Evolutionary conservation across 2,113 vertebrate species (phyloP).

Genomic region (Phylloscopus trochilus): DNA sequence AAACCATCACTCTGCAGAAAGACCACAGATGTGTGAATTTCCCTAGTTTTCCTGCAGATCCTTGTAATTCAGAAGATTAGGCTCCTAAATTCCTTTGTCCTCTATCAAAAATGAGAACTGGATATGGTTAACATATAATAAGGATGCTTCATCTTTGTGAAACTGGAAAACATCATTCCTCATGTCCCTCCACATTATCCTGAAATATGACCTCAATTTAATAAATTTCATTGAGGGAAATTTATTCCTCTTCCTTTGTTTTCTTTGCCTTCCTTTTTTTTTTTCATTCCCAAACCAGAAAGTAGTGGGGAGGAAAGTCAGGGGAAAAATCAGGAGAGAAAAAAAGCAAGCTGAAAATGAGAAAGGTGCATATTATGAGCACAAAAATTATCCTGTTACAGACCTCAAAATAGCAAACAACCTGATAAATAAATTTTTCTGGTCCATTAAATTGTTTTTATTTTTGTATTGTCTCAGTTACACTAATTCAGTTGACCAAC

Average conservation of each 20-base stretch:
- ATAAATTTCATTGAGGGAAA: neutral
- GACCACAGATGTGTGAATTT: neutral
- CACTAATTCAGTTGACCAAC: neutral
- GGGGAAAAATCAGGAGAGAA: neutral
- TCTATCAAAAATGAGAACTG: neutral
- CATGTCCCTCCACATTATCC: neutral
- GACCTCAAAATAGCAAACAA: neutral
- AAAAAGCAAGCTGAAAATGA: neutral
- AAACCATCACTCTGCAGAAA: neutral
- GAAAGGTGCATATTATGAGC: neutral
- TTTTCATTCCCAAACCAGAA: neutral
- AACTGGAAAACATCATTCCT: neutral
- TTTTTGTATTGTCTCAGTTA: neutral
- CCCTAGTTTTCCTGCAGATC: neutral
- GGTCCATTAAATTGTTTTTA: neutral
- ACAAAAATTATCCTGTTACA: neutral
- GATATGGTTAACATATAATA: neutral
- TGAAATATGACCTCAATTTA: neutral
- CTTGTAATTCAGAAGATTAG: neutral
- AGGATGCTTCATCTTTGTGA: neutral
- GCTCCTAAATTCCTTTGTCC: neutral
- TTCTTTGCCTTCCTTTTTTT: neutral
- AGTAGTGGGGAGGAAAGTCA: accelerated
- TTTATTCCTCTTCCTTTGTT: neutral
- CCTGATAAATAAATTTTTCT: neutral